A percentile compares a stretch with the other conserved stretches of the same genome.
phyloP scores from a whole-genome alignment of 2,113 vertebrate genomes.

The Caretta caretta region DNA sequence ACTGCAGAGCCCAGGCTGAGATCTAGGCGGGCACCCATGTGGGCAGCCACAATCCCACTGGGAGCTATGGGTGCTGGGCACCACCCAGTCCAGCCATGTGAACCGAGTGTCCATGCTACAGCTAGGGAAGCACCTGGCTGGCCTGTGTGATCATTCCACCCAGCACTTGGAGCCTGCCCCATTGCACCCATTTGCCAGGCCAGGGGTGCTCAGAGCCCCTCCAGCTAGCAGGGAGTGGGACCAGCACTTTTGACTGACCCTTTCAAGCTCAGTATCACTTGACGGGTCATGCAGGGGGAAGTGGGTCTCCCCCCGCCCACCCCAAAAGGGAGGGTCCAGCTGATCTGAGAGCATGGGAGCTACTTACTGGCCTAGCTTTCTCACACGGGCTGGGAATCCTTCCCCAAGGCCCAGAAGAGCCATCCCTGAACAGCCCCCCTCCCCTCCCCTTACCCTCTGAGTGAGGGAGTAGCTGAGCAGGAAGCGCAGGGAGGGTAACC shows the following conservation, averaged over 20 bases:
- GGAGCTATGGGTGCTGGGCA: neutral
- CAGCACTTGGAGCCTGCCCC: neutral
- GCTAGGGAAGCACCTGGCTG: neutral
- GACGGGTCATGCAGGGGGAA: neutral
- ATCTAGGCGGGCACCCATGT: neutral
- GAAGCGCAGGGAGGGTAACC: conserved; percentile 90
- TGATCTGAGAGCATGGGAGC: neutral
- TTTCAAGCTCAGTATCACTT: neutral
- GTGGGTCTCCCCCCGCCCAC: neutral
- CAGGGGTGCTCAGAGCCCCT: neutral
- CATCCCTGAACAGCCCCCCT: too few relatives aligned
- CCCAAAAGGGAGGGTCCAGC: neutral
- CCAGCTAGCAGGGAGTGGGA: neutral
- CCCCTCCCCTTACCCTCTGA: conserved; percentile 77
- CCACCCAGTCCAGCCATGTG: neutral
- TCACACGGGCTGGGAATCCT: too few relatives aligned
- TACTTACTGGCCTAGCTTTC: neutral
- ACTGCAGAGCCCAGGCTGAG: neutral
- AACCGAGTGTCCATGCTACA: neutral
- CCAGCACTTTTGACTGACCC: neutral
- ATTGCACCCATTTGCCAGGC: too few relatives aligned
- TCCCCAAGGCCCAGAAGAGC: neutral
- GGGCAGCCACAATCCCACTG: neutral
- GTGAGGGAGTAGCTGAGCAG: conserved; percentile 84
- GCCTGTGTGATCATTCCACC: neutral